Base-by-base conservation (phyloP, 2,797 vertebrate species). In the Meda fulgida region DNA sequence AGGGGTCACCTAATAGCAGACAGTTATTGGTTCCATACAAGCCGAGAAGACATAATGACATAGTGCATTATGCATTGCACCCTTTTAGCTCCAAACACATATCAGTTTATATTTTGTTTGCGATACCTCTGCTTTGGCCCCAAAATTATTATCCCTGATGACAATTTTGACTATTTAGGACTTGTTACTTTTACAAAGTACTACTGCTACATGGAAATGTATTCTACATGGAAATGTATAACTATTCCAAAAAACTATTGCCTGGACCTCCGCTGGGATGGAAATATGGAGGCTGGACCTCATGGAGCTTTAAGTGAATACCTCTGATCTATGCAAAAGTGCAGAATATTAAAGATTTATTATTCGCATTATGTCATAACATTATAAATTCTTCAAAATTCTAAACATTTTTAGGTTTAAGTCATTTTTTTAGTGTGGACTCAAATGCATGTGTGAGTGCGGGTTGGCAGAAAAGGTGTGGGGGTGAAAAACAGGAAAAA, bases 401-500 rank as follows among this genome's bases (percentile, higher is more conserved):
- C 58, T 3, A 14, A 63, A 63, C 1, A 29, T 29, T 2, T 60
- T 26, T 1, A 26, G 10, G n/a, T 60, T 60, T 60, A 26, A 63
- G 29, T 63, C 1, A 58, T n/a, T 18, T 26, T 78, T 60, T 29
- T 9, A 29, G 23, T 43, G 76, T 63, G 76, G 23, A 60, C 53
- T 40, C 23, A 26, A 19, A 34, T 63, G 16, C 76, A 43, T 51
- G 40, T 8, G 21, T 8, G 40, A 65, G 40, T 29, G 4, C 6
- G 2, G 23, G 23, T n/a, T 65, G 55, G 23, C 38, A 66, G 13
- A 78, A 60, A 72, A 31, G 67, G 23, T 80, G 43, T 60, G 60
- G 84, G 79, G 79, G 66, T n/a, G 78, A 76, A 75, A 14, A 86
- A 70, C 55, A 7, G 53, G 23, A 58, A 81, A 43, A 43, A 80